Evolutionary conservation across 2,113 vertebrate species (phyloP), one percentile per base, ranked within the genome.

Genomic region (Aplodontia rufa): DNA sequence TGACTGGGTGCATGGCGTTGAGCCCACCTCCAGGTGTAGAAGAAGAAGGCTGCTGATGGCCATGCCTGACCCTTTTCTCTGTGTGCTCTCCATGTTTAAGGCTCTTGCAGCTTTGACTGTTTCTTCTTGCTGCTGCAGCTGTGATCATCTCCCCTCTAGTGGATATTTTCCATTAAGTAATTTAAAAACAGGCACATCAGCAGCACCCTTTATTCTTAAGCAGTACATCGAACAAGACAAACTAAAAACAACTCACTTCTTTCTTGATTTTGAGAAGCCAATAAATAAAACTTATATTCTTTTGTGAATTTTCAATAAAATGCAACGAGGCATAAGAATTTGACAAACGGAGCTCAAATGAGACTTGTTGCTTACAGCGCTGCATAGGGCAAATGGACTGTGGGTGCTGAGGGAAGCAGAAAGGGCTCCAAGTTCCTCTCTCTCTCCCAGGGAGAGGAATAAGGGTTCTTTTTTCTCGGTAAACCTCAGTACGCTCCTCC

Each of bases 51-150:
- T 17, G 47, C 22, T 8, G 5, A 26, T 0, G 19, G 28, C n/a
- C 3, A 0, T 26, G n/a, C 12, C 35, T 2, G 2, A 6, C n/a
- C 14, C 6, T 51, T 51, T 28, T 10, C 45, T 69, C 45, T 47
- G 40, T n/a, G 32, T 51, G 20, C 14, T 37, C 22, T 37, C 62
- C 26, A 30, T n/a, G 32, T 19, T 76, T 35, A 51, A 28, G 45
- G 7, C 6, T 37, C 64, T 6, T 68, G 8, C 37, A 28, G 17
- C 58, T 45, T 45, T 64, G 10, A 6, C 62, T 62, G 13, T 68
- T 60, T 60, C 32, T 69, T 69, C 35, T 69, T 37, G 47, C 22
- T 69, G 24, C 24, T 69, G 35, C 47, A 51, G 22, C 49, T 51
- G 3, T 20, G 7, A 17, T 28, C 32, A 20, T 17, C 49, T 20